These are phyloP conservation scores for Ernsta delagoae DNA, from an alignment of 2,888 invertebrate genomes.

Conservation along the genomic window DNA sequence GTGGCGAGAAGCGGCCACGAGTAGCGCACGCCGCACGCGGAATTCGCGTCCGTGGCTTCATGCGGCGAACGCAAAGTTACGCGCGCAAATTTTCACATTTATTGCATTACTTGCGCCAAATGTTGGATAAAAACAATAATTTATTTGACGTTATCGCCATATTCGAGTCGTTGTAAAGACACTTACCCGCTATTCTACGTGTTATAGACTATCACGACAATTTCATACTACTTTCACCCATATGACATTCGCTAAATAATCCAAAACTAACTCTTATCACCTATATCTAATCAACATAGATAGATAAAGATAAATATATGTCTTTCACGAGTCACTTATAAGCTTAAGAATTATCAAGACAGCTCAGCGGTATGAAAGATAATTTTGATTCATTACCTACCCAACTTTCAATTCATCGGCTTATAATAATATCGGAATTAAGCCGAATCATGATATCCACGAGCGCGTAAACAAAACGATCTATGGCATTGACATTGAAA, in stretches of 20 bases:
- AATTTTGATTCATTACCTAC: conserved; percentile 31
- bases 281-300: not conserved
- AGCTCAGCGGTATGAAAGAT: not conserved
- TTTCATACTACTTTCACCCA: too few relatives aligned
- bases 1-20: conserved; percentile 18
- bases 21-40: conserved; percentile 19
- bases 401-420: conserved; percentile 12
- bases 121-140: not conserved
- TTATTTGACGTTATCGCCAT: not conserved
- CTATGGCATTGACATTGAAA: conserved; percentile 8
- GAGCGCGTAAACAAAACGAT: conserved; percentile 10
- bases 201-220: too few relatives aligned
- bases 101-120: not conserved
- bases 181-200: too few relatives aligned
- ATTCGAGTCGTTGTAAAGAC: not conserved
- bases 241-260: not conserved
- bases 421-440: not conserved
- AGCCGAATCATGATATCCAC: conserved; percentile 4
- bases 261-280: not conserved
- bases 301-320: not conserved
- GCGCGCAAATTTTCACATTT: not conserved
- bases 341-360: conserved; percentile 13
- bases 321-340: not conserved
- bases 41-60: too few relatives aligned
- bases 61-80: too few relatives aligned